Evolutionary conservation across 2,888 invertebrate genomes (phyloP).

Genomic region (Galeopsomyia nigrocyanea): DNA sequence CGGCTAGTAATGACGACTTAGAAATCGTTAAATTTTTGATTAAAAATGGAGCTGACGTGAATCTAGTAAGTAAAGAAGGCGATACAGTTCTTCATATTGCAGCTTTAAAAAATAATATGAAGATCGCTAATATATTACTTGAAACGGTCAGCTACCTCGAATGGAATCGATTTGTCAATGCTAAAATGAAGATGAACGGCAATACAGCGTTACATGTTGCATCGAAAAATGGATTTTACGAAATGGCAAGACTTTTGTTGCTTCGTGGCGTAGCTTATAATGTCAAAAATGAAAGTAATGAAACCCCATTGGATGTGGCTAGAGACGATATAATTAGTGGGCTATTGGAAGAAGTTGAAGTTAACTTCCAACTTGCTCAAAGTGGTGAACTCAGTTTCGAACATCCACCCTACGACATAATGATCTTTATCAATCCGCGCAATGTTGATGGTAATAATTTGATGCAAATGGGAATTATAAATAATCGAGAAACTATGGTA

Average conservation of each 20-base stretch:
- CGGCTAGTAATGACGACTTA: slow-evolving; percentile 43
- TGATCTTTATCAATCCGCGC: slow-evolving; percentile 49
- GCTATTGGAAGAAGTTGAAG: slow-evolving; percentile 49
- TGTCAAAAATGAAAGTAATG: slow-evolving; percentile 47
- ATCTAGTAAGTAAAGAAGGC: slow-evolving; percentile 46
- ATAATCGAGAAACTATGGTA: slow-evolving; percentile 40
- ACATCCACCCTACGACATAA: slow-evolving; percentile 44
- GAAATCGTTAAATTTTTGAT: slow-evolving; percentile 46
- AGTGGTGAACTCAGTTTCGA: slow-evolving; percentile 44
- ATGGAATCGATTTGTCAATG: slow-evolving; percentile 50
- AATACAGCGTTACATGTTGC: slow-evolving; percentile 50
- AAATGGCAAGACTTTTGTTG: slow-evolving; percentile 48
- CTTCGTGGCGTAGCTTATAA: slow-evolving; percentile 50
- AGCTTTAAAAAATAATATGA: slow-evolving; percentile 39
- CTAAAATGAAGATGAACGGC: slow-evolving; percentile 46
- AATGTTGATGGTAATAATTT: slow-evolving; percentile 50
- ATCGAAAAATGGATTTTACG: slow-evolving; percentile 47
- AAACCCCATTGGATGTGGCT: slow-evolving; percentile 51
- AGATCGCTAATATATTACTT: slow-evolving; percentile 45
- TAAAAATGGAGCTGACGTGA: slow-evolving; percentile 44
- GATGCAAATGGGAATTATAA: slow-evolving; percentile 43
- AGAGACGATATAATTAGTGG: slow-evolving; percentile 43
- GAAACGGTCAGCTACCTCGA: slow-evolving; percentile 29
- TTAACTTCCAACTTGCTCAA: slow-evolving; percentile 45
- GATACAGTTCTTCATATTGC: slow-evolving; percentile 52